Percentiles rank a stretch among this genome's conserved stretches.
Conservation (phyloP, 2,113 vertebrate genomes). For the Athene noctua region DNA sequence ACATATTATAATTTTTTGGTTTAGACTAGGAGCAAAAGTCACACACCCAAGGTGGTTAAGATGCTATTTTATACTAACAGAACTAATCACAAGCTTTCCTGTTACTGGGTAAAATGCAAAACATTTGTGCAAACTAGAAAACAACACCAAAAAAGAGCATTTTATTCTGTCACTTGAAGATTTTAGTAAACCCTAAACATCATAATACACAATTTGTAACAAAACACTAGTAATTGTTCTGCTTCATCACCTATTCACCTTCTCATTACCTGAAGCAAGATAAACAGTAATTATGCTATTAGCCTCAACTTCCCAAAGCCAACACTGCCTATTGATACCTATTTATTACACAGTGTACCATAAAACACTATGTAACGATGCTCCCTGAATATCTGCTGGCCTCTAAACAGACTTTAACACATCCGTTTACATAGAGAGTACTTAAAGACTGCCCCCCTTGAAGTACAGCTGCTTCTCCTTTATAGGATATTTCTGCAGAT, state of each 20-base stretch:
- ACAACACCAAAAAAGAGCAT: not conserved
- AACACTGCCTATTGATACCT: not conserved
- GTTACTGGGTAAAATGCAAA: not conserved
- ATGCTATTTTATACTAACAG: not conserved
- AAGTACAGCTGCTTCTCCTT: not conserved
- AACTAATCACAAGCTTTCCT: not conserved
- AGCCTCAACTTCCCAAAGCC: not conserved
- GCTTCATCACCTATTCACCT: not conserved
- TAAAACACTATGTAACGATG: not conserved
- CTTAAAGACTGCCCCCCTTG: not conserved
- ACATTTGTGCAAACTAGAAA: not conserved
- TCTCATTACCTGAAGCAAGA: not conserved
- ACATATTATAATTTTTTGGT: accelerated
- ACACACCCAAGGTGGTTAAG: not conserved
- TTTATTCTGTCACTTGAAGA: not conserved
- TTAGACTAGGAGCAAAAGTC: not conserved
- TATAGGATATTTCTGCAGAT: not conserved
- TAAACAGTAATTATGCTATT: not conserved
- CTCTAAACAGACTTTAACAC: not conserved
- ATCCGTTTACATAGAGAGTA: not conserved
- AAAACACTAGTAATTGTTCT: not conserved
- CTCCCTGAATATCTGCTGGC: not conserved
- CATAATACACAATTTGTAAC: not conserved
- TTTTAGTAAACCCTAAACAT: not conserved
- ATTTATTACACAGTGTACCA: not conserved